Base-by-base conservation (phyloP, 2,113 vertebrate genomes). In the Festucalex cinctus region DNA sequence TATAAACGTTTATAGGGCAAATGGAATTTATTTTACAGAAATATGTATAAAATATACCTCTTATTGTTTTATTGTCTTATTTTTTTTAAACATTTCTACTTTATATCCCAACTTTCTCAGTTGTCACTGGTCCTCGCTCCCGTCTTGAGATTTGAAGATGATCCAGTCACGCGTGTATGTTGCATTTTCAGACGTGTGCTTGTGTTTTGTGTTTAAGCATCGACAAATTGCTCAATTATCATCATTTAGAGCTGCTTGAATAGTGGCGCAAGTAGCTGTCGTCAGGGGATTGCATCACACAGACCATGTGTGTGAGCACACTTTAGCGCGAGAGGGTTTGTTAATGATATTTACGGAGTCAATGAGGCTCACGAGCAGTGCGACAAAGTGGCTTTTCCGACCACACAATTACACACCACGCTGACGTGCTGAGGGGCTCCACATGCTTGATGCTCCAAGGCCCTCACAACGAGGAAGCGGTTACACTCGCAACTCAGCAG, bases 401-500 rank as follows among this genome's bases (percentile, higher is more conserved):
- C 57, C 36, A 36, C 28, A 24, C 26, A 67, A 75, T 83, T 74
- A 77, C 71, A 70, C 65, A 48, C 68, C 66, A 20, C 78, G 60
- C 72, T 51, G 43, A 73, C 69, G 69, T 69, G 81, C 77, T 63
- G 70, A 76, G 79, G 69, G 79, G 74, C 75, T 76, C 73, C 20
- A 79, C 83, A 78, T 32, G 66, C 70, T 70, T 74, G 70, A 68
- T 66, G 71, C 79, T 70, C 64, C 69, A 75, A 19, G 69, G 74
- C 76, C 76, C 77, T 85, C 82, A 7, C 75, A 20, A 76, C 69
- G 51, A n/a, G 76, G 85, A 68, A 36, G 57, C 66, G 61, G 63
- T 65, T 22, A 71, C 26, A 72, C 62, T 68, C 59, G 65, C 64
- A 70, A 13, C 57, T 51, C 74, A 82, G 80, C 75, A 61, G 81